Conservation (phyloP, 53 echinoderm and acorn worm species). For the Luidia sarsii region DNA sequence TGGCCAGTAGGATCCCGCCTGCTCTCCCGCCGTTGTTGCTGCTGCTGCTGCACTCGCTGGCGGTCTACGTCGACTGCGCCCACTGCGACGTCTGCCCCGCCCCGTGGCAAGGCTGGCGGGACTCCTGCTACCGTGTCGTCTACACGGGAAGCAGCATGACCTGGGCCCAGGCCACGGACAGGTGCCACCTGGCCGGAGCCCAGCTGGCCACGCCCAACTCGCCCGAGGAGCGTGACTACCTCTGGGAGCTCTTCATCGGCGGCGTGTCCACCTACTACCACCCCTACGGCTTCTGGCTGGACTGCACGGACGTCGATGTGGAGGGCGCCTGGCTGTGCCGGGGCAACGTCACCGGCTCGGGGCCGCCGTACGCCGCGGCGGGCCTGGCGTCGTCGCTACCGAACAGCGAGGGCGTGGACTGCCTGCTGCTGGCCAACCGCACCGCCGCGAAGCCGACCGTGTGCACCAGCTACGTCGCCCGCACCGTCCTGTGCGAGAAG, state of each 20-base stretch:
- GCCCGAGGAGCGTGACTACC: slow-evolving; percentile 16
- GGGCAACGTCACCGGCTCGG: too few species aligned
- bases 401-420: not conserved
- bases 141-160: too few species aligned
- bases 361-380: not conserved
- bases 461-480: too few species aligned
- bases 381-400: not conserved
- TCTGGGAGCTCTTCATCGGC: not conserved
- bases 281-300: not conserved
- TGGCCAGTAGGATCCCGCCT: too few species aligned
- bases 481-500: slow-evolving; percentile 6
- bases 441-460: too few species aligned
- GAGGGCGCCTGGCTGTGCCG: slow-evolving; percentile 8
- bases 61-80: slow-evolving; percentile 72
- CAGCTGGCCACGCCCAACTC: slow-evolving; percentile 31
- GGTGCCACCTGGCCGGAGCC: not conserved
- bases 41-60: slow-evolving; percentile 64
- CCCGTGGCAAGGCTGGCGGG: slow-evolving; percentile 10
- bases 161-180: not conserved
- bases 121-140: not conserved
- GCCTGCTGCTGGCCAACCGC: not conserved
- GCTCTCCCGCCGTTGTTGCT: too few species aligned
- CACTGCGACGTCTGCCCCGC: not conserved
- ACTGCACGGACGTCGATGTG: not conserved
- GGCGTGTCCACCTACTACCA: not conserved